A percentile compares a stretch with the other conserved stretches of the same genome.
phyloP scores from a whole-genome alignment of 2,888 invertebrate species.

The Girardia tigrina region DNA sequence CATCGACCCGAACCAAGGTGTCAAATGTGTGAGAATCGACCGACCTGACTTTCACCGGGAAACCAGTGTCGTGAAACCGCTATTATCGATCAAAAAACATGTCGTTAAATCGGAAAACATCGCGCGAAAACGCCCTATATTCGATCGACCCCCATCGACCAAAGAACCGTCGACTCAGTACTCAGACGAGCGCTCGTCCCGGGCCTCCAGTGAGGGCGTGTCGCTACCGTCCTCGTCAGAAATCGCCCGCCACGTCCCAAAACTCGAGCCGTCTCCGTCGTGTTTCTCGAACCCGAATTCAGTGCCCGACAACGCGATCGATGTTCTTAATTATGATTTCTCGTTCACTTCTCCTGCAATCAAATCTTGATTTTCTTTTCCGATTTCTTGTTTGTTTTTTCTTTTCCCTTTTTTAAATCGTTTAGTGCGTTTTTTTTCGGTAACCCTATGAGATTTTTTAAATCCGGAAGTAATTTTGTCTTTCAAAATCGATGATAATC shows the following conservation, averaged over 20 bases:
- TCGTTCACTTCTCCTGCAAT: background rate
- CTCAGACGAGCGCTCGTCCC: background rate
- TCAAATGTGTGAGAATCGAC: background rate
- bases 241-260: background rate
- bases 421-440: too few relatives aligned
- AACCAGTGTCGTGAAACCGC: background rate
- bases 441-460: too few relatives aligned
- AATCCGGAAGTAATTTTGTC: background rate
- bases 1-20: background rate
- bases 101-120: background rate
- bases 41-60: background rate
- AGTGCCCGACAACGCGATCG: too few relatives aligned
- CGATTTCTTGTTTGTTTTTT: background rate
- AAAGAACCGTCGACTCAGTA: too few relatives aligned
- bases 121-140: background rate
- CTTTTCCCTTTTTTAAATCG: too few relatives aligned
- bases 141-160: too few relatives aligned
- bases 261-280: background rate
- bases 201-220: background rate
- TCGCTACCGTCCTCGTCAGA: background rate
- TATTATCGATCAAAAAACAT: background rate
- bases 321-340: conserved; percentile 13
- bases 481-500: too few relatives aligned
- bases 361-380: conserved; percentile 8
- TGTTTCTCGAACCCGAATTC: background rate